Evolutionary conservation across 2,797 vertebrate genomes (phyloP), one percentile per base, ranked within the genome.

Genomic region (Coreius guichenoti): DNA sequence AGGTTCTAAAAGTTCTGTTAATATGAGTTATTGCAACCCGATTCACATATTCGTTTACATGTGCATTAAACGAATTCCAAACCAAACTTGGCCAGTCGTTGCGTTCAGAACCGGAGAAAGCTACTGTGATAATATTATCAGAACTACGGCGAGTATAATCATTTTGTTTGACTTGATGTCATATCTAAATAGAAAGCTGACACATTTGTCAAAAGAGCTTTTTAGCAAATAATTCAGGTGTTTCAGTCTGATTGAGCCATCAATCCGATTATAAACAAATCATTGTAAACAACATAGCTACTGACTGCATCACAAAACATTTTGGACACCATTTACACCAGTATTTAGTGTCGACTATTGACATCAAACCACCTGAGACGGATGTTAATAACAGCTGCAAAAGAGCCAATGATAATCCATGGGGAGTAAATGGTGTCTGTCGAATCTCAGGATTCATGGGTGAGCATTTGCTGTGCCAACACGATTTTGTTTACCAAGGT

Each of bases 371-470:
- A 21, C 47, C 54, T 61, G 54, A 19, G 75, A 77, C 23, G 17
- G 16, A 26, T 68, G 72, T 74, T 49, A 12, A 54, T n/a, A 51
- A 21, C 51, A 54, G 70, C 76, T n/a, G 67, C 36, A n/a, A 31
- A 16, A 43, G 45, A 21, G 74, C 23, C 63, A 17, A 2, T 11
- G 14, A 78, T 47, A n/a, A 17, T 31, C 47, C 49, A 9, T 14
- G 9, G 33, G 70, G 70, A 83, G 33, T 39, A 31, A 87, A 65
- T 49, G n/a, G 29, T 12, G 43, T 54, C 26, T 19, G 19, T 49
- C 78, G 16, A 83, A 81, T 87, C 36, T 81, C 65, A 63, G n/a
- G 51, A 76, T 16, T 79, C 63, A 76, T 51, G 21, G 80, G 45
- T 78, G 36, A 78, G 3, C 79, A 73, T 47, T 63, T 74, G 17